A percentile compares a stretch with the other conserved stretches of the same genome.
phyloP scores from a whole-genome alignment of 1,140 invertebrate genomes.

The Dreissena polymorpha region DNA sequence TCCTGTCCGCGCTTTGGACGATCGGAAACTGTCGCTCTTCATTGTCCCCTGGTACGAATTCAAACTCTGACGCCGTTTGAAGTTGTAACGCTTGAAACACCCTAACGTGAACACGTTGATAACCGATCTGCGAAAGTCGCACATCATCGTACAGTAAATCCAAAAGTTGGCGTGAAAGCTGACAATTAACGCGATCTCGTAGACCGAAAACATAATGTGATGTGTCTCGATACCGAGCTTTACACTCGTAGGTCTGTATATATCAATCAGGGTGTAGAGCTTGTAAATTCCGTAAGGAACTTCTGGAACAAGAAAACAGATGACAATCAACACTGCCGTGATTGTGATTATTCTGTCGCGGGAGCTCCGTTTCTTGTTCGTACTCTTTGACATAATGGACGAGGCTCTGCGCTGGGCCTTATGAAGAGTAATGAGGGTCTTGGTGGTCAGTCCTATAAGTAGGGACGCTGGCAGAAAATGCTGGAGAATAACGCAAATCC shows the following conservation, averaged over 20 bases:
- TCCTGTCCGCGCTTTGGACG: slow-evolving; percentile 6
- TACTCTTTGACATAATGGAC: slow-evolving; percentile 13
- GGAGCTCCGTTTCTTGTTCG: neutral
- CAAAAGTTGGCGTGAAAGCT: slow-evolving; percentile 49
- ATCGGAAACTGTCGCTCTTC: neutral
- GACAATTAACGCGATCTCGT: slow-evolving; percentile 15
- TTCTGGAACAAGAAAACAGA: slow-evolving; percentile 45
- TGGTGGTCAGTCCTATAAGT: slow-evolving; percentile 22
- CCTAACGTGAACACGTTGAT: slow-evolving; percentile 19
- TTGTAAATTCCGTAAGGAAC: slow-evolving; percentile 44
- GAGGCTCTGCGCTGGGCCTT: slow-evolving; percentile 12
- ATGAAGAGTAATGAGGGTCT: neutral
- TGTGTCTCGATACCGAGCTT: too few species aligned
- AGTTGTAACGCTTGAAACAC: neutral
- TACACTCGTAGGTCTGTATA: neutral
- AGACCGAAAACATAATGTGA: slow-evolving; percentile 28
- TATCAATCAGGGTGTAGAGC: neutral
- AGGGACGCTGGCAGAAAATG: slow-evolving; percentile 39
- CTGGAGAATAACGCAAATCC: slow-evolving; percentile 29
- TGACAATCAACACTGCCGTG: slow-evolving; percentile 28
- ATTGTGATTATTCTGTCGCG: slow-evolving; percentile 36
- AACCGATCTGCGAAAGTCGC: slow-evolving; percentile 20
- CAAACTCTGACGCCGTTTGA: neutral
- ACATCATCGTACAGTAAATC: slow-evolving; percentile 54
- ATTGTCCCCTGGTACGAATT: neutral